A percentile compares a stretch with the other conserved stretches of the same genome.
Evolutionary conservation across 2,888 invertebrate genomes (phyloP).

Genomic region (Pyrocoelia pectoralis): DNA sequence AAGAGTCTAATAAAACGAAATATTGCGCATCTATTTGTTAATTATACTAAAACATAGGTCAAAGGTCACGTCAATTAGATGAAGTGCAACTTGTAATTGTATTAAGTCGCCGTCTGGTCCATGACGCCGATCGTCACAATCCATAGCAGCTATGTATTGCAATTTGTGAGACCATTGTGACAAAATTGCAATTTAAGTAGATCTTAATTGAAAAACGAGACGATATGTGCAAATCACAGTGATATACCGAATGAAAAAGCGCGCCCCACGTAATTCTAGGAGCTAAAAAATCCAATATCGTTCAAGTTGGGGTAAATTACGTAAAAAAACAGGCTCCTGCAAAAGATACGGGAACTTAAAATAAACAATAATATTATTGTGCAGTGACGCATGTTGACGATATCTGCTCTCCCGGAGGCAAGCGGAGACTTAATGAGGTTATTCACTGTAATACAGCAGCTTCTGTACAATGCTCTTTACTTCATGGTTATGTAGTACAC

Average conservation of each 20-base stretch:
- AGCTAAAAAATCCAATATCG: too few species aligned
- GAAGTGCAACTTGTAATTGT: slow-evolving; percentile 56
- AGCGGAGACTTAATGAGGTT: slow-evolving; percentile 37
- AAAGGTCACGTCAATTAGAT: slow-evolving; percentile 55
- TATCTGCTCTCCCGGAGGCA: slow-evolving; percentile 30
- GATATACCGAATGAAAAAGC: too few species aligned
- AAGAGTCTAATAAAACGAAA: slow-evolving; percentile 10
- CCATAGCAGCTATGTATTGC: slow-evolving; percentile 46
- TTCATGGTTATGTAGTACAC: slow-evolving; percentile 30
- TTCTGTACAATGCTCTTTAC: slow-evolving; percentile 35
- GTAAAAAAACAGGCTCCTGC: slow-evolving; percentile 18
- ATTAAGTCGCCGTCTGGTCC: slow-evolving; percentile 56
- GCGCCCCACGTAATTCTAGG: too few species aligned
- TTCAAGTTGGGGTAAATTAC: not conserved
- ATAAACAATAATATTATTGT: slow-evolving; percentile 35
- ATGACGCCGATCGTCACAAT: slow-evolving; percentile 49
- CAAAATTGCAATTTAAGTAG: slow-evolving; percentile 43
- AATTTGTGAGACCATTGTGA: slow-evolving; percentile 53
- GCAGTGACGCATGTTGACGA: slow-evolving; percentile 27
- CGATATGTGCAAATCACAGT: slow-evolving; percentile 10
- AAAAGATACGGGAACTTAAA: slow-evolving; percentile 22
- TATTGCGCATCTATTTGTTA: slow-evolving; percentile 41
- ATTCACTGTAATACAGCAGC: slow-evolving; percentile 36
- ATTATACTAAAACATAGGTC: slow-evolving; percentile 49
- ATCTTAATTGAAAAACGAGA: slow-evolving; percentile 42